A percentile compares a stretch with the other conserved stretches of the same genome.
Conservation (phyloP, 2,113 vertebrate genomes). For the Tragelaphus buxtoni region DNA sequence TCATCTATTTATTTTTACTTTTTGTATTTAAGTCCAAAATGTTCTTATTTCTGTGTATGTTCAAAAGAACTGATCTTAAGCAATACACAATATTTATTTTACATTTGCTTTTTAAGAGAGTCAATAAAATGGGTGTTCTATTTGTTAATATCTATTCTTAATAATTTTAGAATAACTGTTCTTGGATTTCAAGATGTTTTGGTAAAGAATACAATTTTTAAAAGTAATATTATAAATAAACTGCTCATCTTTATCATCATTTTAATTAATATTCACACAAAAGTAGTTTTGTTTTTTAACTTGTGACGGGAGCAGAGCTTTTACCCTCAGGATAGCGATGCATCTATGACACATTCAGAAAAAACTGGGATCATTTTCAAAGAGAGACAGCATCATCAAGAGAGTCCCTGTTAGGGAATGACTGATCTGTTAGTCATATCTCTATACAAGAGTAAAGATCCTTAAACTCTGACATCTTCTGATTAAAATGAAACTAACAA, state of each 20-base stretch:
- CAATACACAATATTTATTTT: neutral
- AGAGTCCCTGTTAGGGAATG: conserved; percentile 40
- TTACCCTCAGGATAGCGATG: neutral
- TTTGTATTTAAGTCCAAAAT: neutral
- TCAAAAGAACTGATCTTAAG: neutral
- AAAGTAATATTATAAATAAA: neutral
- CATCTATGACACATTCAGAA: conserved; percentile 55
- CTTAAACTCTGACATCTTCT: conserved; percentile 12
- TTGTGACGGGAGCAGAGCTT: conserved; percentile 7
- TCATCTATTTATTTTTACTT: neutral
- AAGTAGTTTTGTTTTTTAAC: neutral
- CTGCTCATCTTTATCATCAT: neutral
- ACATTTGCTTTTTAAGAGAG: neutral
- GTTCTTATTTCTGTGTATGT: neutral
- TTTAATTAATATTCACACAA: neutral
- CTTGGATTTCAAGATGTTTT: neutral
- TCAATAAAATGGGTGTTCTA: neutral
- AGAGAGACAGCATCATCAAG: conserved; percentile 22
- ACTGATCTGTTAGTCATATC: conserved; percentile 25
- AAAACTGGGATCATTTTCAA: conserved; percentile 39
- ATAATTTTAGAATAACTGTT: neutral
- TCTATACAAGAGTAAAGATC: conserved; percentile 26
- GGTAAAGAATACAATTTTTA: neutral
- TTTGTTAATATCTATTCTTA: neutral
- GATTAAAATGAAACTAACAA: conserved; percentile 23